These are phyloP conservation scores for Rachycentron canadum DNA, from an alignment of 2,797 vertebrate genomes.

Conservation along the genomic window DNA sequence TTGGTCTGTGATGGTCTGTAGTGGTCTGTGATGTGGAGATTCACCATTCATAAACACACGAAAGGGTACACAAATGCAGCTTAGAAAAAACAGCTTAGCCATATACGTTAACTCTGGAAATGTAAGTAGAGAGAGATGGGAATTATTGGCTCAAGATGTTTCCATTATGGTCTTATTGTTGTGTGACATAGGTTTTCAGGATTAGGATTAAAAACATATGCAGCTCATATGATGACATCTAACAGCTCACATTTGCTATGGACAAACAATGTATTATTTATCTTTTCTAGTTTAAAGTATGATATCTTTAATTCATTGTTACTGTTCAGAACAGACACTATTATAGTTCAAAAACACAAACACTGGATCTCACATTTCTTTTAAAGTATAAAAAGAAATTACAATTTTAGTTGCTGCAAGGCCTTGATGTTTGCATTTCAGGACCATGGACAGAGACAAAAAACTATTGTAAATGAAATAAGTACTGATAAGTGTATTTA, in stretches of 20 bases:
- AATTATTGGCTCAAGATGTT: slow-evolving; percentile 56
- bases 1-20: neutral
- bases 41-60: slow-evolving; percentile 1
- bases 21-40: neutral
- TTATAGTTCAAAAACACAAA: neutral
- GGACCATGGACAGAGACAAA: slow-evolving; percentile 45
- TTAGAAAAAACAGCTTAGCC: slow-evolving; percentile 2
- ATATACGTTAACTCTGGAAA: slow-evolving; percentile 5
- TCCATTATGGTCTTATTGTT: slow-evolving; percentile 54
- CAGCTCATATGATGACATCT: slow-evolving; percentile 8
- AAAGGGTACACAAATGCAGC: neutral
- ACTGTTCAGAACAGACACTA: neutral
- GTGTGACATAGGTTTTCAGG: slow-evolving; percentile 43
- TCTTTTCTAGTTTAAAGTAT: neutral
- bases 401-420: neutral
- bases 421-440: slow-evolving; percentile 13
- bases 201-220: slow-evolving; percentile 54
- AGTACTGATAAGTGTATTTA: neutral
- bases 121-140: slow-evolving; percentile 38
- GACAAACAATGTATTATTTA: neutral
- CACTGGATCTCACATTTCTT: neutral
- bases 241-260: neutral
- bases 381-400: neutral
- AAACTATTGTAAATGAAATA: neutral
- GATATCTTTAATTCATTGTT: neutral